A percentile compares a stretch with the other conserved stretches of the same genome.
phyloP scores from a whole-genome alignment of 2,797 vertebrate species.

The Hypotaenidia okinawae region DNA sequence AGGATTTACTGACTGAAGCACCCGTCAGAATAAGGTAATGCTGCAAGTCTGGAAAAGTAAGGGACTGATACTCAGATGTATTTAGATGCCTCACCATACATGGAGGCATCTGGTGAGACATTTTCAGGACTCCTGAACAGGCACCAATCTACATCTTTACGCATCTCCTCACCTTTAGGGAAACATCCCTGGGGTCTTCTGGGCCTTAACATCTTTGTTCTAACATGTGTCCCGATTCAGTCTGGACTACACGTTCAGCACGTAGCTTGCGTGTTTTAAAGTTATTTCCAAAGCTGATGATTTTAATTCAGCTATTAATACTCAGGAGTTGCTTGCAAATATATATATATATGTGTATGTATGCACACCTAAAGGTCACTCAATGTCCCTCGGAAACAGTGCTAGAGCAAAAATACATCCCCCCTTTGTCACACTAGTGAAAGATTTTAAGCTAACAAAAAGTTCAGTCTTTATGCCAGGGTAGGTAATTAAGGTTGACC shows the following conservation, averaged over 20 bases:
- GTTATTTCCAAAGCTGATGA: not conserved
- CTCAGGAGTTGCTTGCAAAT: constrained; percentile 10
- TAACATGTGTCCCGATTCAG: not conserved
- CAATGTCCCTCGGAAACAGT: constrained; percentile 52
- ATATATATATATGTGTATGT: not conserved
- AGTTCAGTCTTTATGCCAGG: constrained; percentile 84
- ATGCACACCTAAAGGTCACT: not conserved
- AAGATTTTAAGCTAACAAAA: constrained; percentile 80
- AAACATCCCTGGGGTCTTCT: not conserved
- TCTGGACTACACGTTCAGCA: not conserved
- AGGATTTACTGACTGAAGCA: constrained; percentile 60
- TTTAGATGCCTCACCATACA: constrained; percentile 23
- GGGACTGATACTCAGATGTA: constrained; percentile 15
- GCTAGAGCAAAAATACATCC: constrained; percentile 56
- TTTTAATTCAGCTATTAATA: not conserved
- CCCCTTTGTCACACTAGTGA: constrained; percentile 65
- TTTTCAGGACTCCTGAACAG: constrained; percentile 28
- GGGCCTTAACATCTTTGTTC: not conserved
- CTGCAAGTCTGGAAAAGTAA: constrained; percentile 5
- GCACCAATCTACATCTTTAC: not conserved
- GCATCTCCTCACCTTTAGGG: constrained; percentile 5
- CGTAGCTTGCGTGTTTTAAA: accelerated
- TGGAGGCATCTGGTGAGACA: not conserved
- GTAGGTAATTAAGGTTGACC: constrained; percentile 95
- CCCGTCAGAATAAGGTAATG: constrained; percentile 22